Evolutionary conservation across 2,797 vertebrate genomes (phyloP).

Genomic region (Coendou prehensilis): DNA sequence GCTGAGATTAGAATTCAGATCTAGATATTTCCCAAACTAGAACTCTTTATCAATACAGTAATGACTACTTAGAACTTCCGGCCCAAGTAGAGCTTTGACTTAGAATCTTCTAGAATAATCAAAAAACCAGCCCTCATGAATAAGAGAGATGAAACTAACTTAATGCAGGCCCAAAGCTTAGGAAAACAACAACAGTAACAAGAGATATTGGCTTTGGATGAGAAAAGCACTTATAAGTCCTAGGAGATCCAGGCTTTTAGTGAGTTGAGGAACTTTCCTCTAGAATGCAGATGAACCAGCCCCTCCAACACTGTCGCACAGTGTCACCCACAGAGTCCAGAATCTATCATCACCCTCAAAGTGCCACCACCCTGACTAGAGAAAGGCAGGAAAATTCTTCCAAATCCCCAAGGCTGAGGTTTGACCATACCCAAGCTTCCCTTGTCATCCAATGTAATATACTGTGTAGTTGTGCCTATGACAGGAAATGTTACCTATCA

Average conservation of each 20-base stretch:
- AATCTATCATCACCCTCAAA: neutral
- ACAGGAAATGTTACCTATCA: neutral
- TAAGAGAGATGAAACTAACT: conserved; percentile 17
- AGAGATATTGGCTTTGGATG: neutral
- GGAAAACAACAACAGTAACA: neutral
- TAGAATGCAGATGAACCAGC: neutral
- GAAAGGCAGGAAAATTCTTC: neutral
- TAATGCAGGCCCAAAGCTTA: neutral
- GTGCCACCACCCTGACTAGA: neutral
- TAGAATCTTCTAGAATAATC: conserved; percentile 7
- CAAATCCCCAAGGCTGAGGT: neutral
- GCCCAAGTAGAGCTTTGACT: neutral
- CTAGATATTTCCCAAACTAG: neutral
- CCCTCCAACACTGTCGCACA: neutral
- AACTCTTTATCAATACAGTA: neutral
- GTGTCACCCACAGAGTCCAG: neutral
- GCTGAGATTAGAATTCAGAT: conserved; percentile 21
- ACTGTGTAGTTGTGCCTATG: neutral
- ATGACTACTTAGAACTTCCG: neutral
- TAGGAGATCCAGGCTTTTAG: neutral
- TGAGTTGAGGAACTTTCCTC: neutral
- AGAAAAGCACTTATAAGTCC: neutral
- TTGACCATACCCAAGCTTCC: neutral
- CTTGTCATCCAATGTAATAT: neutral
- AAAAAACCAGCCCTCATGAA: neutral